phyloP scores from a whole-genome alignment of 2,888 invertebrate genomes.

The Troides helena region DNA sequence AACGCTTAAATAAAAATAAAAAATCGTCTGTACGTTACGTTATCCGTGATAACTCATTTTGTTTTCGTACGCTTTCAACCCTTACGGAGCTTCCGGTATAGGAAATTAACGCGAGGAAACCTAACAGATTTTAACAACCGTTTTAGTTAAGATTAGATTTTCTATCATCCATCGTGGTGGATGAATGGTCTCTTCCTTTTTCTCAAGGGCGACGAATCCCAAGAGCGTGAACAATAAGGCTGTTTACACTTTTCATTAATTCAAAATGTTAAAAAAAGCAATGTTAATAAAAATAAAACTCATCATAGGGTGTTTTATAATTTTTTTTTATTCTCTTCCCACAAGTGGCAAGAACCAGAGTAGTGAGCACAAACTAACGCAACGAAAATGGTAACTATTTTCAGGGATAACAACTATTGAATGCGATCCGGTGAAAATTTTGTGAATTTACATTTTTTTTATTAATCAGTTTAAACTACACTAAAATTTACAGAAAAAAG shows the following conservation, averaged over 20 bases:
- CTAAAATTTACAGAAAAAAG: conserved; percentile 9
- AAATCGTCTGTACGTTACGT: too few relatives aligned
- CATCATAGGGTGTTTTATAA: conserved; percentile 53
- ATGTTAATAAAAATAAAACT: background rate
- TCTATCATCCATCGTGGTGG: too few relatives aligned
- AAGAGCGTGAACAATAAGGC: background rate
- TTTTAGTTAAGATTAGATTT: too few relatives aligned
- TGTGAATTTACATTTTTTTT: background rate
- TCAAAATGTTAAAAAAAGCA: too few relatives aligned
- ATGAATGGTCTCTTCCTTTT: too few relatives aligned
- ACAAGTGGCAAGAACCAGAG: conserved; percentile 76
- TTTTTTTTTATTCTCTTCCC: conserved; percentile 75
- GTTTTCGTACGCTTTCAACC: too few relatives aligned
- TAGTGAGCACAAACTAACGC: conserved; percentile 73
- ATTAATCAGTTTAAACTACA: conserved; percentile 10
- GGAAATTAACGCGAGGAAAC: too few relatives aligned
- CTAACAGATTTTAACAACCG: too few relatives aligned
- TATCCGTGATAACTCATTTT: too few relatives aligned
- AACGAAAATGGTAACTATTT: conserved; percentile 78
- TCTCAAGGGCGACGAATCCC: background rate
- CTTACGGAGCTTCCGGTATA: too few relatives aligned
- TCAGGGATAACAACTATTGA: conserved; percentile 71
- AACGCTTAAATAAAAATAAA: too few relatives aligned
- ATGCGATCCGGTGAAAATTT: background rate
- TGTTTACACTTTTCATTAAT: background rate